Evolutionary conservation across 1,140 invertebrate species (phyloP).

Genomic region (Drosophila sp.): DNA sequence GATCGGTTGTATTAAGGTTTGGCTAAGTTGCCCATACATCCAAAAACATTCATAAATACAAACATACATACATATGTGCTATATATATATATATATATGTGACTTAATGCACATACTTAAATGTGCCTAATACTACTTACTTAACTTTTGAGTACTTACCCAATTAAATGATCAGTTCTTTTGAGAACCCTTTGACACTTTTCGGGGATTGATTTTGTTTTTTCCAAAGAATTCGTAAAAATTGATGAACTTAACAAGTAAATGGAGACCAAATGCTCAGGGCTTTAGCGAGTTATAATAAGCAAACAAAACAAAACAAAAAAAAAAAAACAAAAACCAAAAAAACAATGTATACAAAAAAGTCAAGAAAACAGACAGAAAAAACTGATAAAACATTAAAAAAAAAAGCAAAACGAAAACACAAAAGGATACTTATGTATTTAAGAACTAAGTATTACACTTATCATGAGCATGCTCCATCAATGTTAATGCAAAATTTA

Average conservation of each 20-base stretch:
- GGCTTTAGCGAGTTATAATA: conserved; percentile 78
- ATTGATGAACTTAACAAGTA: conserved; percentile 72
- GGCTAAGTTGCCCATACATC: conserved; percentile 42
- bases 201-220: conserved; percentile 64
- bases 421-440: conserved; percentile 20
- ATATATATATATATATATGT: conserved; percentile 51
- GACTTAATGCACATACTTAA: conserved; percentile 66
- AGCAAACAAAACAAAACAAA: conserved; percentile 60
- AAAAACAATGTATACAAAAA: conserved; percentile 54
- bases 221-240: conserved; percentile 40
- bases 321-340: conserved; percentile 49
- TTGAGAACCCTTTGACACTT: conserved; percentile 46
- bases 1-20: conserved; percentile 53
- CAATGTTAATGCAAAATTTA: conserved; percentile 54
- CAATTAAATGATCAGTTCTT: conserved; percentile 4
- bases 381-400: conserved; percentile 18
- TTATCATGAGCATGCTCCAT: conserved; percentile 78
- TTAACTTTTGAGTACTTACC: conserved; percentile 30
- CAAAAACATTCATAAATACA: neutral
- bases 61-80: conserved; percentile 6
- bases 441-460: conserved; percentile 75
- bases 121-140: conserved; percentile 68
- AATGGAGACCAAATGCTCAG: conserved; percentile 82
- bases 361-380: conserved; percentile 35
- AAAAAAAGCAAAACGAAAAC: conserved; percentile 13